These are phyloP conservation scores for Spea bombifrons DNA, from an alignment of 2,113 vertebrate species.

Conservation along the genomic window DNA sequence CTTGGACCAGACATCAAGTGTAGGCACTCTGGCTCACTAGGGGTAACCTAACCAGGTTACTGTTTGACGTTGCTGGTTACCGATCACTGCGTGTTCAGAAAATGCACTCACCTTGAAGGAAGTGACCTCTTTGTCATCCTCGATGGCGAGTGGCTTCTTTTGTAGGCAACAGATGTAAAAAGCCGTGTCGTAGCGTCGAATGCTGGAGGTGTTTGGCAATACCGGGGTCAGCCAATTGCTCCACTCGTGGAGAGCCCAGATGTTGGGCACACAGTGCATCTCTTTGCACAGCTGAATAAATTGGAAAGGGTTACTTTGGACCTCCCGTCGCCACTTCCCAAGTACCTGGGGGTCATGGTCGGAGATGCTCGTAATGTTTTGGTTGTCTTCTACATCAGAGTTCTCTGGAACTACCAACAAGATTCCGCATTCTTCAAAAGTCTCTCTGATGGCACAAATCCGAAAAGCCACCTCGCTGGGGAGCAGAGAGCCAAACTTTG, in stretches of 20 bases:
- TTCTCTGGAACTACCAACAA: constrained; percentile 65
- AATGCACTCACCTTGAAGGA: constrained; percentile 45
- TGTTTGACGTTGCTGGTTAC: too few relatives aligned
- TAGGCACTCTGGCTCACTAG: too few relatives aligned
- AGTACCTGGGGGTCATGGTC: constrained; percentile 55
- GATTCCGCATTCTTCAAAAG: constrained; percentile 88
- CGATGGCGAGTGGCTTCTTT: constrained; percentile 58
- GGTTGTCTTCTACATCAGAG: not conserved
- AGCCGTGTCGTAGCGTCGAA: constrained; percentile 75
- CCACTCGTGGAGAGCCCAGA: constrained; percentile 90
- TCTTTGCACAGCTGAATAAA: constrained; percentile 81
- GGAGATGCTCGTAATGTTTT: not conserved
- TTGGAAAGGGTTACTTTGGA: constrained; percentile 67
- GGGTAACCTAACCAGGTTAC: too few relatives aligned
- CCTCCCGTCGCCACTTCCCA: constrained; percentile 72
- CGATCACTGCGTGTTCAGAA: not conserved
- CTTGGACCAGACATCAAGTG: too few relatives aligned
- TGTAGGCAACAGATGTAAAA: constrained; percentile 86
- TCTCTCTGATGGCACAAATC: constrained; percentile 87
- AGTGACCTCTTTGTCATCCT: constrained; percentile 75
- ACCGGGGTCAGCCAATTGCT: constrained; percentile 83
- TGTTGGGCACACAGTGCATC: constrained; percentile 80
- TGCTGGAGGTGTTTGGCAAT: not conserved
- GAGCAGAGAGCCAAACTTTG: constrained; percentile 65
- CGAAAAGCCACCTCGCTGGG: constrained; percentile 81